Evolutionary conservation across 1,140 invertebrate genomes (phyloP), one percentile per base, ranked within the genome.

Genomic region (Stenopsyche tienmushanensis): DNA sequence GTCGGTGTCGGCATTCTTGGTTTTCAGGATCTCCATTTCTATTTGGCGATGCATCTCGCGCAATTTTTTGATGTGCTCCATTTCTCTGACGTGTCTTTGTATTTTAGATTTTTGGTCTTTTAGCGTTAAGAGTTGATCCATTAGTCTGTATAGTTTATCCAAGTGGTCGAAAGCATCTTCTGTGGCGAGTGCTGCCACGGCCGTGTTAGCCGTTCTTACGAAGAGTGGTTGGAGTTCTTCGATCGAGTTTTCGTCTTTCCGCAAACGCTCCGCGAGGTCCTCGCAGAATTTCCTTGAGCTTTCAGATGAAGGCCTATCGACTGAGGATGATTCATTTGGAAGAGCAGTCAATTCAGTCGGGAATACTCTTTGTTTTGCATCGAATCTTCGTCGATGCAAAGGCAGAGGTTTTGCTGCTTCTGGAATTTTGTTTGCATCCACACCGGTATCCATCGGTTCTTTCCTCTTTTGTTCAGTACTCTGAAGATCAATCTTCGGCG

Each of bases 51-150:
- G 76, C 65, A 84, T 82, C 45, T 81, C 83, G 69, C 88, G 83
- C 7, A 90, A 77, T 21, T 83, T 84, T 72, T 86, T 88, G 13
- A 89, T 78, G 71, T 89, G 85, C 72, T 91, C 89, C 23, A 92
- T 78, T 64, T 91, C 90, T 53, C 87, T 83, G 13, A 91, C 83
- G 41, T 85, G 80, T 65, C 84, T 83, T 49, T 90, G 84, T 1
- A 92, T 75, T 62, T 84, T 83, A 1, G 83, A 77, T 72, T 90
- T 92, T 68, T 90, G 84, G 70, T 90, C 85, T 52, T 86, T 83
- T 15, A 93, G 76, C 9, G 84, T 83, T 2, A 90, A 78, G 26
- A 92, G 82, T 70, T 92, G 87, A 70, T 92, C 88, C 75, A 92
- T 84, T 7, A 93, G 75, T 52, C 85, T 83, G 67, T 90, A 85